Base-by-base conservation (phyloP, 2,113 vertebrate species). In the Circaetus gallicus region DNA sequence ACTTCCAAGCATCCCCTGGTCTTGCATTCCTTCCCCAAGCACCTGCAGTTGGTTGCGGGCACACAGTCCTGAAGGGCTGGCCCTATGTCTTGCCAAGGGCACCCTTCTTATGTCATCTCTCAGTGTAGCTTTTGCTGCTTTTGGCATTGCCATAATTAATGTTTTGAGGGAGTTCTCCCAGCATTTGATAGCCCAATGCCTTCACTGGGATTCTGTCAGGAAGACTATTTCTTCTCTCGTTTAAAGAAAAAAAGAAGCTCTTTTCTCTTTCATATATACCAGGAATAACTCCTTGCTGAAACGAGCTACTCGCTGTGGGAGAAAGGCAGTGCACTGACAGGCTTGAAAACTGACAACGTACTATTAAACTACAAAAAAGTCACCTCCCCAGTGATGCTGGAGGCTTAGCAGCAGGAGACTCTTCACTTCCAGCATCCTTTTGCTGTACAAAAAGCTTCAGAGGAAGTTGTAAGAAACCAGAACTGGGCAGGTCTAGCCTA, bases 401-500 rank as follows among this genome's bases (percentile, higher is more conserved):
- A 66, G 47, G 32, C 52, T 69, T n/a, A 80, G 61, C 95, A 95
- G 93, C 87, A 82, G 93, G 93, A 69, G n/a, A 3, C 38, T 88
- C 72, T 67, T 93, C 79, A 89, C 61, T 65, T 53, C 49, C 67
- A 85, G 79, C 80, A 50, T 56, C 71, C 20, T 86, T 53, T 36
- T 19, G n/a, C 80, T 31, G 19, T 4, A 26, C 62, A 66, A 16
- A 86, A 86, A 83, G 59, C 85, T 62, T 86, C 85, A 83, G 85
- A 90, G 50, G 36, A 34, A 66, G 67, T 9, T 83, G 63, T 29
- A 38, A 86, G 88, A 78, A 91, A 61, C 7, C 87, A 88, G 90
- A 67, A 61, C 36, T 49, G 61, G 83, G 40, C 62, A 81, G 66
- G 31, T 73, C 22, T 17, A 47, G 32, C n/a, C 52, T 67, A 43